phyloP scores from a whole-genome alignment of 2,888 invertebrate genomes.

The Eupeodes luniger region DNA sequence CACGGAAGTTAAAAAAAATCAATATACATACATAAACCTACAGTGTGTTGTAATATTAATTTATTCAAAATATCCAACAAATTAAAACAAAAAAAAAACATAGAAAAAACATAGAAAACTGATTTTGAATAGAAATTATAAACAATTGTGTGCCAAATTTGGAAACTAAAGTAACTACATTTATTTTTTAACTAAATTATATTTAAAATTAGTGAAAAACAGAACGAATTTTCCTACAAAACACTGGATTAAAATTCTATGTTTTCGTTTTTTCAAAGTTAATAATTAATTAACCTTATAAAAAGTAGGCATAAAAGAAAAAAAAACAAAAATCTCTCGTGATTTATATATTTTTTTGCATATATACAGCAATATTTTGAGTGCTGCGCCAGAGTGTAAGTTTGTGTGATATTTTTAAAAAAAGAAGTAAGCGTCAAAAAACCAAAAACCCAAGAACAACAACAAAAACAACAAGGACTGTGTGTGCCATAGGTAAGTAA shows the following conservation, averaged over 20 bases:
- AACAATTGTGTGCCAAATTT: conserved; percentile 73
- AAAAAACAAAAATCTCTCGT: conserved; percentile 44
- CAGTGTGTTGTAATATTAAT: conserved; percentile 51
- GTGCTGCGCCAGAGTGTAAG: conserved; percentile 71
- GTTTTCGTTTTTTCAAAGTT: conserved; percentile 39
- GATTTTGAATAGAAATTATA: conserved; percentile 20
- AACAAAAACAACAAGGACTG: conserved; percentile 59
- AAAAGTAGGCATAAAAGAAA: conserved; percentile 3
- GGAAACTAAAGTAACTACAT: conserved; percentile 54
- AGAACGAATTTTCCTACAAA: conserved; percentile 6
- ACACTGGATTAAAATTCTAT: conserved; percentile 37
- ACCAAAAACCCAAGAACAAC: conserved; percentile 40
- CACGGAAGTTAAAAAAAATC: conserved; percentile 69
- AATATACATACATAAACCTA: conserved; percentile 21
- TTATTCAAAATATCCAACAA: conserved; percentile 17
- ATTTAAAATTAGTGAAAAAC: conserved; percentile 29
- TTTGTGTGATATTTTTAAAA: conserved; percentile 68
- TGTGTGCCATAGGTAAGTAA: conserved; percentile 71
- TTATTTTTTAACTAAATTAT: conserved; percentile 49
- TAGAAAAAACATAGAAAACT: conserved; percentile 49
- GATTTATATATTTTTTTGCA: conserved; percentile 55
- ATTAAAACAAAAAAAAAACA: conserved; percentile 24
- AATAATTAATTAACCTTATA: conserved; percentile 58
- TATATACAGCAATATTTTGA: conserved; percentile 68
- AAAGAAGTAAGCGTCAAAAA: conserved; percentile 34